These are phyloP conservation scores for Bryconaethiops microstoma DNA, from an alignment of 2,797 vertebrate genomes.

Conservation along the genomic window DNA sequence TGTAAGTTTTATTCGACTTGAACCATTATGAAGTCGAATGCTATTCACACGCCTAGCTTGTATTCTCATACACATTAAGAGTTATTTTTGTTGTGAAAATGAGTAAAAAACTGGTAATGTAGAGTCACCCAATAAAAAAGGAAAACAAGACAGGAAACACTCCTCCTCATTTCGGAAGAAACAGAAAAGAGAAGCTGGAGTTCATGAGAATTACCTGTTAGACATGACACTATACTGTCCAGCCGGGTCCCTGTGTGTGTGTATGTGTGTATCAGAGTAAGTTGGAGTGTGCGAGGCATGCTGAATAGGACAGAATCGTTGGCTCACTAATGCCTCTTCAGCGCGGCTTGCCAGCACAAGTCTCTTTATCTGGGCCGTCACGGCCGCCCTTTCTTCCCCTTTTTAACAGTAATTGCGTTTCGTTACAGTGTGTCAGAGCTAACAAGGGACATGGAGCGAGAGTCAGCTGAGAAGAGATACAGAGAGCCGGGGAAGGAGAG, in stretches of 20 bases:
- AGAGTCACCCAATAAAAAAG: neutral
- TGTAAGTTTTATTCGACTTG: neutral
- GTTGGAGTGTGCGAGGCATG: conserved; percentile 47
- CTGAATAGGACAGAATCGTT: conserved; percentile 56
- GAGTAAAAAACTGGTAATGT: neutral
- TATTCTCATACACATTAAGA: too few species aligned
- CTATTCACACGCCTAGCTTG: too few species aligned
- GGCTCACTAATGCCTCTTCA: conserved; percentile 60
- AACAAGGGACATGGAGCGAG: conserved; percentile 61
- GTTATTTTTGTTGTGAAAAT: too few species aligned
- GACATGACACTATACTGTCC: conserved; percentile 33
- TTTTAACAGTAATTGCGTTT: conserved; percentile 67
- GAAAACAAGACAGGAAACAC: neutral
- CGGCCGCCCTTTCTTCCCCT: conserved; percentile 60
- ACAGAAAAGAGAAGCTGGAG: conserved; percentile 1
- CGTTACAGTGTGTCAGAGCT: conserved; percentile 64
- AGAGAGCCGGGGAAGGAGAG: conserved; percentile 23
- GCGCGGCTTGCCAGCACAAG: conserved; percentile 60
- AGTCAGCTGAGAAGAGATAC: conserved; percentile 47
- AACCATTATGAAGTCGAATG: too few species aligned
- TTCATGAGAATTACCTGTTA: conserved; percentile 10
- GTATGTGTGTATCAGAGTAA: conserved; percentile 45
- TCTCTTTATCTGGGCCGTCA: conserved; percentile 62
- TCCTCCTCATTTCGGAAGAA: too few species aligned
- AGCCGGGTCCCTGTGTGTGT: conserved; percentile 41